phyloP scores from a whole-genome alignment of 2,113 vertebrate genomes.

The Cyprinodon brontotheroides region DNA sequence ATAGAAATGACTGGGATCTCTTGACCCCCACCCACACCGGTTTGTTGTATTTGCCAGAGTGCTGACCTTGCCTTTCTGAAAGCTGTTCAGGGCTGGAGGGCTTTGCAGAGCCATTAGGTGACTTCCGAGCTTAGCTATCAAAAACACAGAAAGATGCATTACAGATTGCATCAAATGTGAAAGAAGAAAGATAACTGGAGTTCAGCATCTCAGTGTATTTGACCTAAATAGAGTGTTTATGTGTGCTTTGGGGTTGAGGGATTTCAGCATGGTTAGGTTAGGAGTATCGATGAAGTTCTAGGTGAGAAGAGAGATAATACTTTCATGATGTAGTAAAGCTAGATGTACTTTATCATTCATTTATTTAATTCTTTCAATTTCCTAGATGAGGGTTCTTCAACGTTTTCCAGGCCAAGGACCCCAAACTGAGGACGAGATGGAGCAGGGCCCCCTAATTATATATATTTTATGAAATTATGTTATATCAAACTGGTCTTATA shows the following conservation, averaged over 20 bases:
- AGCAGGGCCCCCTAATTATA: no score
- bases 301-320: neutral
- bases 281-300: neutral
- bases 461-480: no score
- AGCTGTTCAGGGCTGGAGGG: slow-evolving; percentile 13
- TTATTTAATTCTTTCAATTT: no score
- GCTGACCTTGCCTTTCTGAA: slow-evolving; percentile 33
- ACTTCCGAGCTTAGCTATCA: neutral
- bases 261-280: neutral
- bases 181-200: neutral
- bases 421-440: no score
- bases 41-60: slow-evolving; percentile 50
- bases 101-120: slow-evolving; percentile 9
- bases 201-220: slow-evolving; percentile 1
- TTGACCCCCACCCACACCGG: slow-evolving; percentile 28
- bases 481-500: no score
- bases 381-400: no score
- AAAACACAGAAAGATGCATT: slow-evolving; percentile 6
- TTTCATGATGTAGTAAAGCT: neutral
- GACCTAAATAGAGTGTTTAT: slow-evolving; percentile 2
- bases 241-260: neutral
- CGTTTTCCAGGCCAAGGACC: no score
- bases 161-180: neutral
- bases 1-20: slow-evolving; percentile 42
- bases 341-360: no score